These are phyloP conservation scores for Cataglyphis altisquamis DNA, from an alignment of 2,888 invertebrate genomes.

Conservation along the genomic window DNA sequence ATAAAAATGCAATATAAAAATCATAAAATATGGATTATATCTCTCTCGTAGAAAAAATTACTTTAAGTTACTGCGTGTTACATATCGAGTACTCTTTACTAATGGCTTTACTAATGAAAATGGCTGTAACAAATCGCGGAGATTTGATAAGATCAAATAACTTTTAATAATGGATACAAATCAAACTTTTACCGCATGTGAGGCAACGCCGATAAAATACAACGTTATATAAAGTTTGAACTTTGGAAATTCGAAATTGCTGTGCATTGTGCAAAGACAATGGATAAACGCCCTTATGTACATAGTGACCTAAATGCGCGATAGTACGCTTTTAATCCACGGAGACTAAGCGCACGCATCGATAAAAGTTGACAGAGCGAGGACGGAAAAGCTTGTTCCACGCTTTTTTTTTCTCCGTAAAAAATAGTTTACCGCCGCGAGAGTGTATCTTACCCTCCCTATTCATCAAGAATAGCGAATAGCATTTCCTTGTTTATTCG, in stretches of 20 bases:
- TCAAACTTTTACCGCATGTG: neutral
- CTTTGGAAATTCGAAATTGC: constrained; percentile 29
- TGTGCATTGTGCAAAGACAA: constrained; percentile 62
- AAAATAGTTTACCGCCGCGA: constrained; percentile 19
- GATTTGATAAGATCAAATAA: neutral
- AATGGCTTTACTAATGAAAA: neutral
- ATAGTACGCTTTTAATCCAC: constrained; percentile 67
- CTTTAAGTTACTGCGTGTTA: neutral
- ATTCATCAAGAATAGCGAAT: constrained; percentile 22
- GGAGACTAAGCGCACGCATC: constrained; percentile 63
- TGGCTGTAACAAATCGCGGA: neutral
- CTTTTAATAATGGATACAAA: neutral
- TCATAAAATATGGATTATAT: neutral
- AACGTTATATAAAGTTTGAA: constrained; percentile 6
- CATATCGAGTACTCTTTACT: neutral
- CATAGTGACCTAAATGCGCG: constrained; percentile 68
- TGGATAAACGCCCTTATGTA: constrained; percentile 35
- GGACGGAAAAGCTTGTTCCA: constrained; percentile 10
- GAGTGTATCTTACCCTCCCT: constrained; percentile 16
- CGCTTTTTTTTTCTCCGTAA: constrained; percentile 3
- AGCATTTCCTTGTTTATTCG: constrained; percentile 24
- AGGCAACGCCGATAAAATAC: neutral
- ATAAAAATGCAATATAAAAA: neutral
- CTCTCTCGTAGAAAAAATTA: neutral
- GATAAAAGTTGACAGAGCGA: constrained; percentile 57